A percentile compares a stretch with the other conserved stretches of the same genome.
Conservation (phyloP, 2,113 vertebrate genomes). For the Gulo gulo region DNA sequence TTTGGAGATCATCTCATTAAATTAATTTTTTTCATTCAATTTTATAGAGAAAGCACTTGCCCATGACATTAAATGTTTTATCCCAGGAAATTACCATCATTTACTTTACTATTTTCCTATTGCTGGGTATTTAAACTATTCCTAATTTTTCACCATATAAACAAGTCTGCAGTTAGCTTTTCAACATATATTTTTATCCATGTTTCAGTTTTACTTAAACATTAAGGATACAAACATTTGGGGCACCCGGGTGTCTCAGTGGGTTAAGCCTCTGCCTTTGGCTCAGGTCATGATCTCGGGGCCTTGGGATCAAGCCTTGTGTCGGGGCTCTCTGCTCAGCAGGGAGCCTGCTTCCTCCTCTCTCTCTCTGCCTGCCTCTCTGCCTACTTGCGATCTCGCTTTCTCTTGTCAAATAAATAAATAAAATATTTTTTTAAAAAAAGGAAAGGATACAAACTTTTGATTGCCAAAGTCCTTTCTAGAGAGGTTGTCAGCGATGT, state of each 20-base stretch:
- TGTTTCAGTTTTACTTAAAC: not conserved
- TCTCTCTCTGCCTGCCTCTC: too few species aligned
- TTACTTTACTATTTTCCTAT: not conserved
- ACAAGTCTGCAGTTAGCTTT: not conserved
- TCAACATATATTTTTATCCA: not conserved
- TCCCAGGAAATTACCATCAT: not conserved
- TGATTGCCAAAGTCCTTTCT: not conserved
- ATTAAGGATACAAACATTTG: not conserved
- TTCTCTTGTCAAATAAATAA: too few species aligned
- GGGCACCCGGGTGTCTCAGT: too few species aligned
- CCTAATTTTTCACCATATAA: not conserved
- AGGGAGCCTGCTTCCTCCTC: too few species aligned
- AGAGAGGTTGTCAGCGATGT: not conserved
- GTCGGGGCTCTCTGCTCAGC: too few species aligned
- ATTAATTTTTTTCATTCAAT: not conserved
- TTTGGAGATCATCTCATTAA: not conserved
- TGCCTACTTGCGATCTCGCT: too few species aligned
- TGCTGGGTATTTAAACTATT: not conserved
- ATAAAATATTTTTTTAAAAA: too few species aligned
- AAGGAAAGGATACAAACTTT: not conserved
- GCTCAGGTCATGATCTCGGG: too few species aligned
- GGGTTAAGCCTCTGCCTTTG: too few species aligned
- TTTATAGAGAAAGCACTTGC: not conserved
- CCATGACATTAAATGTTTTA: not conserved
- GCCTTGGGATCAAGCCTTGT: too few species aligned